phyloP scores from a whole-genome alignment of 30 jellyfish, hydroid and myxozoan species.

The Aurelia sp. region DNA sequence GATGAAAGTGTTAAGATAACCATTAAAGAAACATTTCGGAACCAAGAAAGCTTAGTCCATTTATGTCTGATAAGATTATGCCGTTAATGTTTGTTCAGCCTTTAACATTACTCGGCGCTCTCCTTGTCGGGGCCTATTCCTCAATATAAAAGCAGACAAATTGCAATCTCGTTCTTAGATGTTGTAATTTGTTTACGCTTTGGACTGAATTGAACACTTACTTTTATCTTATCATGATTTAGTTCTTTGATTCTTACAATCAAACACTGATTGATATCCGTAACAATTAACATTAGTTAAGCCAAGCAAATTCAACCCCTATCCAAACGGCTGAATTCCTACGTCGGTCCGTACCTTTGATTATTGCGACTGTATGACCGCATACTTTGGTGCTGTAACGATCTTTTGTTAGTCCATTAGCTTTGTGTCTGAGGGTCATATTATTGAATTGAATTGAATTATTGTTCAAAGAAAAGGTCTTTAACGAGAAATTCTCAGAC shows the following conservation, averaged over 20 bases:
- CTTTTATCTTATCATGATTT: conserved; percentile 35
- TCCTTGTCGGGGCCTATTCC: conserved; percentile 36
- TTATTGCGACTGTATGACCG: too few species aligned
- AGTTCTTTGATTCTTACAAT: conserved; percentile 5
- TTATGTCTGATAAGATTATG: conserved; percentile 7
- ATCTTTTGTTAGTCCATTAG: too few species aligned
- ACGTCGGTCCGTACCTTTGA: too few species aligned
- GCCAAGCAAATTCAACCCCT: conserved; percentile 22
- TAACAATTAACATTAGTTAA: conserved; percentile 42
- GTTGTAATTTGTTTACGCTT: conserved; percentile 30
- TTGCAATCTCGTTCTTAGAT: not conserved
- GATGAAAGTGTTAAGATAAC: conserved; percentile 24
- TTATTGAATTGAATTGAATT: too few species aligned
- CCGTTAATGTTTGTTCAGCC: conserved; percentile 27
- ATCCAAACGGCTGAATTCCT: not conserved
- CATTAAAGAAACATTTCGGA: not conserved
- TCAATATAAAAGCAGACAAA: conserved; percentile 6
- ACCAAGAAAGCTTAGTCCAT: conserved; percentile 17
- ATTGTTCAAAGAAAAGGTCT: too few species aligned
- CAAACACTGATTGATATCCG: conserved; percentile 22
- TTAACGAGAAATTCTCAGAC: too few species aligned
- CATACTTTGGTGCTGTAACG: too few species aligned
- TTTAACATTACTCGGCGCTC: conserved; percentile 15
- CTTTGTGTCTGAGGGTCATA: too few species aligned
- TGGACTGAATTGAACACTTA: conserved; percentile 11